Evolutionary conservation across 2,113 vertebrate species (phyloP), one percentile per base, ranked within the genome.

Genomic region (Monopterus albus): DNA sequence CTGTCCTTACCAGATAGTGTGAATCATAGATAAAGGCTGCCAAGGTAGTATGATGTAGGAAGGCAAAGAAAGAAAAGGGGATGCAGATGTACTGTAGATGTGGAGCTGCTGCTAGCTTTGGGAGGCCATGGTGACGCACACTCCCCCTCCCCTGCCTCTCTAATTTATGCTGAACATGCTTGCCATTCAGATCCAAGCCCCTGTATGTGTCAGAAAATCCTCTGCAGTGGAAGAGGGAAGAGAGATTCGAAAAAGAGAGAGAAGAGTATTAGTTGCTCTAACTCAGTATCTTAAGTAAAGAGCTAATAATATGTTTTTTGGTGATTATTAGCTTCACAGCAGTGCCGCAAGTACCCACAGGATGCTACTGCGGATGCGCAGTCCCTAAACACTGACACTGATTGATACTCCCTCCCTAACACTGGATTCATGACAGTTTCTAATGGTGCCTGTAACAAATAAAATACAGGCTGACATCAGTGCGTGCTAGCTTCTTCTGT

Each of bases 381-480:
- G 6, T 47, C 49, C 56, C 8, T 21, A 4, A 29, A 52, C 15
- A 23, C 20, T 59, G 59, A 62, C 36, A 45, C 43, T 69, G 78
- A 64, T 7, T 38, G 56, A 75, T 52, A 35, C 20, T 75, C 38
- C n/a, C 45, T 52, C 57, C 39, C 46, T 33, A 29, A 63, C 52
- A 45, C 6, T 65, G 56, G 61, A 46, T 78, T 82, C 59, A 23
- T 82, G 67, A 69, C 80, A 56, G 35, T 56, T 62, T 75, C 65
- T 82, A 88, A 88, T 81, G 65, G 76, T 21, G 33, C 47, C 58
- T 75, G 88, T 87, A 90, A 88, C 87, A 84, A 90, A 87, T 85
- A 70, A 88, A 80, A n/a, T 82, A 61, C 53, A 18, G n/a, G n/a
- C 67, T 36, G 68, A 78, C 71, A 73, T 55, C 13, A 26, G 52